These are phyloP conservation scores for Episyrphus balteatus DNA, from an alignment of 1,140 invertebrate genomes.

Conservation along the genomic window DNA sequence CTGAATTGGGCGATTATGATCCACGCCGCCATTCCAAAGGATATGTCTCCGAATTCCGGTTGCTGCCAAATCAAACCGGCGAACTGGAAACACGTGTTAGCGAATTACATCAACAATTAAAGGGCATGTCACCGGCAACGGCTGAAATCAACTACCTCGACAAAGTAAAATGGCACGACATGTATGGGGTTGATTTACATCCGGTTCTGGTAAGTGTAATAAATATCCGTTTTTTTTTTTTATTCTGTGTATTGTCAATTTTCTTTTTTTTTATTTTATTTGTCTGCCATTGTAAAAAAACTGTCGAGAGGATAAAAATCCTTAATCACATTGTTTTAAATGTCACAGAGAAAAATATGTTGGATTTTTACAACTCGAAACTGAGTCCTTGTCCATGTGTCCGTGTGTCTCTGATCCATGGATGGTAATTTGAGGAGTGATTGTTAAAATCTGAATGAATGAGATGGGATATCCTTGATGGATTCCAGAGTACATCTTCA, in stretches of 20 bases:
- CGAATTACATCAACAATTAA: constrained; percentile 68
- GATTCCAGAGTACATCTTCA: no score
- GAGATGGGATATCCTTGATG: no score
- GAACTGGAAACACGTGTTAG: constrained; percentile 81
- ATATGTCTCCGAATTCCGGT: constrained; percentile 94
- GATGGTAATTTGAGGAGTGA: no score
- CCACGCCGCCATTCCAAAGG: constrained; percentile 74
- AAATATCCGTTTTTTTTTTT: neutral
- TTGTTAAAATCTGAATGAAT: no score
- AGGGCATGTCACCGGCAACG: constrained; percentile 47
- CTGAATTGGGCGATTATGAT: constrained; percentile 96
- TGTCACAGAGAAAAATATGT: no score
- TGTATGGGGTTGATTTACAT: constrained; percentile 92
- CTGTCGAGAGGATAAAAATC: no score
- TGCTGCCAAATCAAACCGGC: constrained; percentile 85
- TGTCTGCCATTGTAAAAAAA: no score
- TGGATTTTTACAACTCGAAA: no score
- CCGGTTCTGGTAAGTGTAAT: constrained; percentile 43
- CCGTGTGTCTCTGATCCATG: no score
- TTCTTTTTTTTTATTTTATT: no score
- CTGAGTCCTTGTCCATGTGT: no score
- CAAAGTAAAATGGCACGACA: constrained; percentile 93
- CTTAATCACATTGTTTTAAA: neutral
- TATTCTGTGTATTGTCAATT: no score
- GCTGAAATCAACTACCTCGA: constrained; percentile 86